Evolutionary conservation across 2,888 invertebrate genomes (phyloP).

Genomic region (Tanypteryx hageni): DNA sequence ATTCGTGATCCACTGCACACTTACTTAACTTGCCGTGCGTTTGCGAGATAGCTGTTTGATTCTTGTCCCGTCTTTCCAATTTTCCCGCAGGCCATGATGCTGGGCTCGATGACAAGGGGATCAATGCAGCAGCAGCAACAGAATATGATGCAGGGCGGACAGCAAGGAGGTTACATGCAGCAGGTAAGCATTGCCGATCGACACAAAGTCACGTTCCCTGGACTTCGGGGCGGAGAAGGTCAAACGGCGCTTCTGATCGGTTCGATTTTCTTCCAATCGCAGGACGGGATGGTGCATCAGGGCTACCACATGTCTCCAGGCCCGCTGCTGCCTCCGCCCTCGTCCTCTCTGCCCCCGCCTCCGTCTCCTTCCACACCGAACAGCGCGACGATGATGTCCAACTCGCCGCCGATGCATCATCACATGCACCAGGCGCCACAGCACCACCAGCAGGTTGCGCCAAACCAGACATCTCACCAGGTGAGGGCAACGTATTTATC

Average conservation of each 20-base stretch:
- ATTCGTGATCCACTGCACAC: not conserved
- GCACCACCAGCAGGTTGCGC: slow-evolving; percentile 71
- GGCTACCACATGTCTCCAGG: slow-evolving; percentile 36
- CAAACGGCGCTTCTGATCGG: not conserved
- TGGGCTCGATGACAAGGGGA: slow-evolving; percentile 70
- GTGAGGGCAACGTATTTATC: too few species aligned
- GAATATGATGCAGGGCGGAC: slow-evolving; percentile 74
- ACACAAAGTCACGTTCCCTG: not conserved
- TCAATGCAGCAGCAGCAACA: slow-evolving; percentile 72
- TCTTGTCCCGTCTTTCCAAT: not conserved
- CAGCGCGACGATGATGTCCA: slow-evolving; percentile 75
- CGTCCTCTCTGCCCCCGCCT: slow-evolving; percentile 67
- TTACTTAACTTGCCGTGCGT: not conserved
- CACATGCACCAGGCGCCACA: too few species aligned
- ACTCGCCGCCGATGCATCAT: slow-evolving; percentile 74
- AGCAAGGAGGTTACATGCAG: slow-evolving; percentile 74
- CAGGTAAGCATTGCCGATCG: slow-evolving; percentile 72
- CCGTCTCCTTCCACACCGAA: slow-evolving; percentile 72
- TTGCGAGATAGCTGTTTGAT: not conserved
- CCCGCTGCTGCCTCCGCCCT: slow-evolving; percentile 72
- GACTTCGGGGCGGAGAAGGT: too few species aligned
- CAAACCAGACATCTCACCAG: not conserved
- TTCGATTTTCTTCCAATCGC: not conserved
- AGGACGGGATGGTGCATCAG: slow-evolving; percentile 35
- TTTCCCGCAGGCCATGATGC: slow-evolving; percentile 74